Conservation (phyloP, 1,140 invertebrate species). For the Radopholus similis region DNA sequence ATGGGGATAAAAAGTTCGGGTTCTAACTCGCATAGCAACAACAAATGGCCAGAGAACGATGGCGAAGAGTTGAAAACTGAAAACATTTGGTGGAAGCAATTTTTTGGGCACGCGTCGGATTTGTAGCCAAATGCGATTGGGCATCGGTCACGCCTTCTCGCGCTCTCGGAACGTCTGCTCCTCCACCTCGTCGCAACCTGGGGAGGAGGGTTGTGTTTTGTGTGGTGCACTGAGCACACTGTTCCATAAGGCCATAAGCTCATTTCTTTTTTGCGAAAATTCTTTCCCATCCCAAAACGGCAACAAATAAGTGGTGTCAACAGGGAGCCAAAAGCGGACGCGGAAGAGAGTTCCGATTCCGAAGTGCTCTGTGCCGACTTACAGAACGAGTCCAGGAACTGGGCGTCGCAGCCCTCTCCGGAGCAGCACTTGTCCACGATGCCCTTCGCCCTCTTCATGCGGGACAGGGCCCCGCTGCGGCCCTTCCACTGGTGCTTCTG, state of each 20-base stretch:
- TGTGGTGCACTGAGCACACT: no score
- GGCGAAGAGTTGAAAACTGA: background rate
- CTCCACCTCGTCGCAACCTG: background rate
- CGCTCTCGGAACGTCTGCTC: background rate
- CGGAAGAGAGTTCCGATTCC: no score
- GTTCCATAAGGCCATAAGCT: background rate
- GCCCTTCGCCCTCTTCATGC: constrained; percentile 6
- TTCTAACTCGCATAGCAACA: no score
- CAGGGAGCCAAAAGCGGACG: no score
- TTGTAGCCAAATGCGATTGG: no score
- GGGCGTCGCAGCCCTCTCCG: background rate
- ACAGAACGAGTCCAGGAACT: constrained; percentile 14
- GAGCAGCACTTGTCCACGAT: constrained; percentile 18
- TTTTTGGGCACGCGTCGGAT: no score
- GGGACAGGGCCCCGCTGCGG: background rate
- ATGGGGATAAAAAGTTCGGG: no score
- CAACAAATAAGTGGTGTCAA: no score
- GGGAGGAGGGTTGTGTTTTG: no score
- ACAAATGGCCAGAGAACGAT: no score
- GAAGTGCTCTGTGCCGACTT: background rate
- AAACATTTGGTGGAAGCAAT: background rate
- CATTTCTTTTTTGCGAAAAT: background rate
- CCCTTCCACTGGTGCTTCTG: background rate
- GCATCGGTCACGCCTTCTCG: background rate
- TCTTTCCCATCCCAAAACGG: no score